A percentile compares a stretch with the other conserved stretches of the same genome.
These are phyloP conservation scores for Zootoca vivipara DNA, from an alignment of 2,113 vertebrate genomes.

Conservation along the genomic window DNA sequence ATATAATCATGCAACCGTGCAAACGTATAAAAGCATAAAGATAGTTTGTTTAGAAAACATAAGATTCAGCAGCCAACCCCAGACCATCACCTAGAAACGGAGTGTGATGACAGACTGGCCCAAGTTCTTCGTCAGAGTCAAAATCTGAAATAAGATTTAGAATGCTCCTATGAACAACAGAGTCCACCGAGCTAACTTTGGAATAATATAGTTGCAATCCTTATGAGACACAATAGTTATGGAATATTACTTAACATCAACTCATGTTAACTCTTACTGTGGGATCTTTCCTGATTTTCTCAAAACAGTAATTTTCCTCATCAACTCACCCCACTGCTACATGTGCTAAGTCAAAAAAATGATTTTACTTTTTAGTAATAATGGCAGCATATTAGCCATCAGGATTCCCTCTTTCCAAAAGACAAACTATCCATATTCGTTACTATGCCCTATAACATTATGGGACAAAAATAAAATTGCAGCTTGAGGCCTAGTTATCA, in stretches of 20 bases:
- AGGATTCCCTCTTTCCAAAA: slow-evolving; percentile 4
- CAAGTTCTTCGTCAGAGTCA: slow-evolving; percentile 82
- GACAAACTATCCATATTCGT: not conserved
- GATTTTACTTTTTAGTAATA: slow-evolving; percentile 17
- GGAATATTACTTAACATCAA: slow-evolving; percentile 41
- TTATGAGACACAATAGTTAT: not conserved
- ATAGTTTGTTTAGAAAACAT: slow-evolving; percentile 58
- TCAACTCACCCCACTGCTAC: not conserved
- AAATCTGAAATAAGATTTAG: slow-evolving; percentile 84
- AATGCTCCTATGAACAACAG: slow-evolving; percentile 74
- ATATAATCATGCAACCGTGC: slow-evolving; percentile 80
- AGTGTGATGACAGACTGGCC: slow-evolving; percentile 76
- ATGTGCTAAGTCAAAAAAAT: not conserved
- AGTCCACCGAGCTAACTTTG: slow-evolving; percentile 46
- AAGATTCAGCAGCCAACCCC: slow-evolving; percentile 60
- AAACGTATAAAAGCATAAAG: slow-evolving; percentile 69
- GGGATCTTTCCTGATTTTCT: slow-evolving; percentile 57
- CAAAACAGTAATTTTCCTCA: slow-evolving; percentile 40
- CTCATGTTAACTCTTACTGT: slow-evolving; percentile 54
- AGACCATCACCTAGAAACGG: slow-evolving; percentile 81
- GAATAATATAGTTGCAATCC: slow-evolving; percentile 64
- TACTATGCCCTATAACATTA: not conserved
- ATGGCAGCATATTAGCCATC: not conserved
- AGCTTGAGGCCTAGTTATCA: not conserved
- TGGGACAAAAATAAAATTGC: not conserved